Evolutionary conservation across 2,113 vertebrate species (phyloP).

Genomic region (Poecilia latipinna): DNA sequence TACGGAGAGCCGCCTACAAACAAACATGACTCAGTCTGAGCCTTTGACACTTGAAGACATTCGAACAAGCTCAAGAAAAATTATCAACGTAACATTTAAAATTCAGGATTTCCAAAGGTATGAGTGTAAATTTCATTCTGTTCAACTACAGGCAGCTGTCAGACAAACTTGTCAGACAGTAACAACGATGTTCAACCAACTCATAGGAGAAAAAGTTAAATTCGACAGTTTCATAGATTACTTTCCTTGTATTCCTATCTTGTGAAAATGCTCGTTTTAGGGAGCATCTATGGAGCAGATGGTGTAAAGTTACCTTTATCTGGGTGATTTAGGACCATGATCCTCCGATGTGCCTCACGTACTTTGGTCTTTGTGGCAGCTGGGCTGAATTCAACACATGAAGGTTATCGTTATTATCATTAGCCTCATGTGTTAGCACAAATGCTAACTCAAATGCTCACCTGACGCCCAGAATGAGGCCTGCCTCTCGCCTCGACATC

Average conservation of each 20-base stretch:
- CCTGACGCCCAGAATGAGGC: constrained; percentile 93
- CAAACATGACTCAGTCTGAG: neutral
- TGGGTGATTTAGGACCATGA: constrained; percentile 96
- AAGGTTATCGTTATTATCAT: constrained; percentile 1
- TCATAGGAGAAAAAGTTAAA: neutral
- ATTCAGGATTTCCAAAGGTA: neutral
- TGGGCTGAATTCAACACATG: constrained; percentile 78
- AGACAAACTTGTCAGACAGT: neutral
- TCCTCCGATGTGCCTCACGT: constrained; percentile 87
- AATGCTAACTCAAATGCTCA: constrained; percentile 56
- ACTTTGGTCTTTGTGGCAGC: constrained; percentile 87
- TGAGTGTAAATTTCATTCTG: neutral
- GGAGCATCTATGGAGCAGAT: neutral
- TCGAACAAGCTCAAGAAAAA: neutral
- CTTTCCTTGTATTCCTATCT: too few relatives aligned
- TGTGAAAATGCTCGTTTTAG: too few relatives aligned
- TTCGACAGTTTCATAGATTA: neutral
- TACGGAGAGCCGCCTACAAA: constrained; percentile 67
- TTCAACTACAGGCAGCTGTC: neutral
- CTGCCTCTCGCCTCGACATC: constrained; percentile 93
- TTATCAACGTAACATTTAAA: neutral
- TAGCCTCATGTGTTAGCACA: neutral
- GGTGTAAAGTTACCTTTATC: constrained; percentile 87
- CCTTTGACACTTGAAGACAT: neutral
- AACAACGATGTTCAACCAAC: neutral